phyloP scores from a whole-genome alignment of 1,140 invertebrate species.

The Dolichoris vasculosae region DNA sequence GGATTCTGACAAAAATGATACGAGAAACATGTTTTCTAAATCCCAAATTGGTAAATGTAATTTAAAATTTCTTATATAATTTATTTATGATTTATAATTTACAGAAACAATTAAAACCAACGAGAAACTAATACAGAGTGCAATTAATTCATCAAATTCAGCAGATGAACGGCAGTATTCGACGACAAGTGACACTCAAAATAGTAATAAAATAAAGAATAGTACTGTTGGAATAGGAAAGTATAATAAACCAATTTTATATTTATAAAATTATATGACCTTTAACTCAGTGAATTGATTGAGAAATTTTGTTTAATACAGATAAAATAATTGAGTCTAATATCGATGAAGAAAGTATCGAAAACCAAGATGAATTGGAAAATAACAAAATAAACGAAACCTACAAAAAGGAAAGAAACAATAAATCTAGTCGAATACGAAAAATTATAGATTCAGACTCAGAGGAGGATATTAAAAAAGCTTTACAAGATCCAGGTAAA shows the following conservation, averaged over 20 bases:
- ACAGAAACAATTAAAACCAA: slow-evolving; percentile 20
- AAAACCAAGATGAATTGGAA: slow-evolving; percentile 7
- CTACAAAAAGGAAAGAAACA: slow-evolving; percentile 33
- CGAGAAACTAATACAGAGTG: slow-evolving; percentile 29
- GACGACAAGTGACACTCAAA: slow-evolving; percentile 15
- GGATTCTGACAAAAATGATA: slow-evolving; percentile 1
- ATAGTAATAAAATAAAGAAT: slow-evolving; percentile 16
- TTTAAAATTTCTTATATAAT: not conserved
- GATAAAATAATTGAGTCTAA: slow-evolving; percentile 47
- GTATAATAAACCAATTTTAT: no score
- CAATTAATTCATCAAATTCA: slow-evolving; percentile 57
- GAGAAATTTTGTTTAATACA: no score
- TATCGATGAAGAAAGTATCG: slow-evolving; percentile 47
- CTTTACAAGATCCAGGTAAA: slow-evolving; percentile 21
- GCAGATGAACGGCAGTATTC: slow-evolving; percentile 52
- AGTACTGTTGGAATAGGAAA: no score
- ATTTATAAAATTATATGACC: no score
- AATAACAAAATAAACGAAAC: slow-evolving; percentile 10
- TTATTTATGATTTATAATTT: not conserved
- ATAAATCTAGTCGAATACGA: slow-evolving; percentile 53
- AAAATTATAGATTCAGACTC: slow-evolving; percentile 56
- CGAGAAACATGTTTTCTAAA: not conserved
- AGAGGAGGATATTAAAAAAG: slow-evolving; percentile 52
- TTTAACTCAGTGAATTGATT: no score
- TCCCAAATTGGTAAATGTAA: slow-evolving; percentile 5